A percentile compares a stretch with the other conserved stretches of the same genome.
These are phyloP conservation scores for Drosophila suzukii DNA, from an alignment of 1,140 invertebrate genomes.

Conservation along the genomic window DNA sequence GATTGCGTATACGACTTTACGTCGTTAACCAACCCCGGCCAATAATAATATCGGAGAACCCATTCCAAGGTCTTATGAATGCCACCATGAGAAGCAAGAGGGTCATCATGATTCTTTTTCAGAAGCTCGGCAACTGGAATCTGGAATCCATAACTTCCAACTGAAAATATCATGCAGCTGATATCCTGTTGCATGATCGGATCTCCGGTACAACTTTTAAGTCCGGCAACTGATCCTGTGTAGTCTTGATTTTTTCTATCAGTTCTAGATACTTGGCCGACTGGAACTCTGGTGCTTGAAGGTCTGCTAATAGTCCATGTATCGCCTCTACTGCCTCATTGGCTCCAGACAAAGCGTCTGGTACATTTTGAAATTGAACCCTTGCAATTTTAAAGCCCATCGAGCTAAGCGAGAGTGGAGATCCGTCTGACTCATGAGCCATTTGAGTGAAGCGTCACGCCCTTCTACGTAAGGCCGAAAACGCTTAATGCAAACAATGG, in stretches of 20 bases:
- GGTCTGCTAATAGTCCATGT: not conserved
- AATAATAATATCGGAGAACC: slow-evolving; percentile 2
- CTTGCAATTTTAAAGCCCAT: not conserved
- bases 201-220: no score
- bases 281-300: not conserved
- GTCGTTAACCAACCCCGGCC: not conserved
- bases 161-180: no score
- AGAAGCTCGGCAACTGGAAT: no score
- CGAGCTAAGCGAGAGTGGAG: not conserved
- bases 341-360: not conserved
- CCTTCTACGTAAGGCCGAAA: no score
- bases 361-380: not conserved
- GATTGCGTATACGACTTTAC: slow-evolving; percentile 10
- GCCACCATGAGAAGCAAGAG: slow-evolving; percentile 5
- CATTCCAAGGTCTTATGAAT: not conserved
- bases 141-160: no score
- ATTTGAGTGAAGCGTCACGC: no score
- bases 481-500: no score
- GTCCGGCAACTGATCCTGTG: not conserved
- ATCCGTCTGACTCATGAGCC: not conserved
- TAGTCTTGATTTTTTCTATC: no score
- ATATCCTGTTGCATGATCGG: no score
- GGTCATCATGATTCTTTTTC: no score
- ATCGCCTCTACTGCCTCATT: not conserved
- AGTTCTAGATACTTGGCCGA: not conserved